phyloP scores from a whole-genome alignment of 2,797 vertebrate species.

The Harpagifer antarcticus region DNA sequence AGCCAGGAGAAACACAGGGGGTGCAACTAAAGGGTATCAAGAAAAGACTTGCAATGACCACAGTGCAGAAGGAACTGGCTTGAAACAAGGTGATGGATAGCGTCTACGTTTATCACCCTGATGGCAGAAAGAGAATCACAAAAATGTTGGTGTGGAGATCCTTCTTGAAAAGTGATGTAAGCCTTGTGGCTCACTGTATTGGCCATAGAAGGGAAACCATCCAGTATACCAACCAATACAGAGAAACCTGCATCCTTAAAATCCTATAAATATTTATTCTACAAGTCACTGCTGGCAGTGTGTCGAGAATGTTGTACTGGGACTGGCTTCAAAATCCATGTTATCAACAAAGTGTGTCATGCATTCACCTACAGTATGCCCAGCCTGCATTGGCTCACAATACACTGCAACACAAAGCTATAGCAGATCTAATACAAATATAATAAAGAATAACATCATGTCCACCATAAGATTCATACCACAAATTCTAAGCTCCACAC shows the following conservation, averaged over 20 bases:
- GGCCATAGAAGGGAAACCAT: slow-evolving; percentile 42
- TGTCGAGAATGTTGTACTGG: not conserved
- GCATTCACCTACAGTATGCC: not conserved
- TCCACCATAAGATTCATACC: not conserved
- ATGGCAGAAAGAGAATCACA: slow-evolving; percentile 6
- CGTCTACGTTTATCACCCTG: not conserved
- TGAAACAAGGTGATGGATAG: not conserved
- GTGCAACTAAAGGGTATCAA: not conserved
- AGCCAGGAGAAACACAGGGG: not conserved
- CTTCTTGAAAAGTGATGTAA: slow-evolving; percentile 1
- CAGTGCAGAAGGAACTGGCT: not conserved
- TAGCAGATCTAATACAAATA: not conserved
- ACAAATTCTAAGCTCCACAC: not conserved
- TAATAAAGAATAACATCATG: too few relatives aligned
- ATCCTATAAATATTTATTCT: slow-evolving; percentile 50
- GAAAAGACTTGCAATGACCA: not conserved
- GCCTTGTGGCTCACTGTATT: slow-evolving; percentile 4
- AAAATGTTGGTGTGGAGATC: not conserved
- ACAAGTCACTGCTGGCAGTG: not conserved
- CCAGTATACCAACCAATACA: not conserved
- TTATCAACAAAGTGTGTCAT: not conserved
- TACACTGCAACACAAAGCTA: not conserved
- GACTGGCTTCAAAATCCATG: not conserved
- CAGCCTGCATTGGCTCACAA: not conserved
- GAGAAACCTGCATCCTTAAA: slow-evolving; percentile 12